Conservation (phyloP, 2,113 vertebrate species). For the Rhagologus leucostigma region DNA sequence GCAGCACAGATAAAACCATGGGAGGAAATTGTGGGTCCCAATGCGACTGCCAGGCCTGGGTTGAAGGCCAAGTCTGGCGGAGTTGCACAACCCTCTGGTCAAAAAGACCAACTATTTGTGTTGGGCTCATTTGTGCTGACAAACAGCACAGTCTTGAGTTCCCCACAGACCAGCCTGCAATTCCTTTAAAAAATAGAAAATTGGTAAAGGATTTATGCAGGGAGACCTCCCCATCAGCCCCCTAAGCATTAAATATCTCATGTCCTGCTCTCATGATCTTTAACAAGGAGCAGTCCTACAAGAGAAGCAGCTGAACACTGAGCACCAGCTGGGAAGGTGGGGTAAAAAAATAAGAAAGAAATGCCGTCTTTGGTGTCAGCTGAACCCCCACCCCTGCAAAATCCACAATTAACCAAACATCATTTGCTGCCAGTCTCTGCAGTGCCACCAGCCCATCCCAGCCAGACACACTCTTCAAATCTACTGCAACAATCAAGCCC, state of each 20-base stretch:
- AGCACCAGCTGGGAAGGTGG: background rate
- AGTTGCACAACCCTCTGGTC: background rate
- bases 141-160: background rate
- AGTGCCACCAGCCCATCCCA: background rate
- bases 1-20: background rate
- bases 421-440: background rate
- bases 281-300: background rate
- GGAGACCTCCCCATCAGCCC: background rate
- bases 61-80: background rate
- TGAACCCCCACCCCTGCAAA: background rate
- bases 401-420: background rate
- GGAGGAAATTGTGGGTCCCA: slow-evolving; percentile 25
- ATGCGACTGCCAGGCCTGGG: background rate
- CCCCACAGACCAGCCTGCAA: background rate
- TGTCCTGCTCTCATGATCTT: background rate
- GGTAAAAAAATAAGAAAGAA: background rate
- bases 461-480: background rate
- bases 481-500: background rate
- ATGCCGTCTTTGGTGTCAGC: background rate
- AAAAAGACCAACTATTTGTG: background rate
- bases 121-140: background rate
- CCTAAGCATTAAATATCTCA: background rate
- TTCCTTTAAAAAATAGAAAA: background rate
- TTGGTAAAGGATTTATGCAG: background rate
- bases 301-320: background rate